Conservation (phyloP, 1,140 invertebrate species). For the Magallana angulata region DNA sequence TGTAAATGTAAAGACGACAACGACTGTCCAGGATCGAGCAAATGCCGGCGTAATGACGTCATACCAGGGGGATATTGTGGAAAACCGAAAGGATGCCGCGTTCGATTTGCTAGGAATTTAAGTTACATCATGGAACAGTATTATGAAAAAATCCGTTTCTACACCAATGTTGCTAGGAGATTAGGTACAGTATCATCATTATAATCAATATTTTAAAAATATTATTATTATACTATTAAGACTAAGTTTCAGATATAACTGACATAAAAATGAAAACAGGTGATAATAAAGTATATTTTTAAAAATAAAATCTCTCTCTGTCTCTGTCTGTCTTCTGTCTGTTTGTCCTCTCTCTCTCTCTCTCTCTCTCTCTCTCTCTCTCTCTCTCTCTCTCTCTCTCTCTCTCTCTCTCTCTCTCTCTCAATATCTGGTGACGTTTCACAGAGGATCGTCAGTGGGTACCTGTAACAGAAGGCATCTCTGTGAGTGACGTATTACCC, state of each 20-base stretch:
- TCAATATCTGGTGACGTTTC: background rate
- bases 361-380: too few species aligned
- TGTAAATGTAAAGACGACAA: conserved; percentile 13
- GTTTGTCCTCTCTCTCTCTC: too few species aligned
- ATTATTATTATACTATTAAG: too few species aligned
- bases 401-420: too few species aligned
- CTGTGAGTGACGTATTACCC: conserved; percentile 27
- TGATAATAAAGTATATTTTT: too few species aligned
- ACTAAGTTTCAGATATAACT: too few species aligned
- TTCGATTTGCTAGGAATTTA: conserved; percentile 16
- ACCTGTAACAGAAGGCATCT: background rate
- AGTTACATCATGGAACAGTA: conserved; percentile 28
- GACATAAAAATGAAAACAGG: too few species aligned
- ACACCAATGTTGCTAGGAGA: background rate
- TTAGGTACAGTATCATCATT: background rate
- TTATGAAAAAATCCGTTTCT: background rate
- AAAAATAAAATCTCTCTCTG: too few species aligned
- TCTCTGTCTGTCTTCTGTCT: too few species aligned
- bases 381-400: too few species aligned
- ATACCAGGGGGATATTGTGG: conserved; percentile 5
- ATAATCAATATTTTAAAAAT: too few species aligned
- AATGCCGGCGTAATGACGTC: conserved; percentile 24
- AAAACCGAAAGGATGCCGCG: background rate
- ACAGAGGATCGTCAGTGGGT: background rate
- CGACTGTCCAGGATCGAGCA: background rate